Base-by-base conservation (phyloP, 2,797 vertebrate species). In the Phrynocephalus vlangalii region DNA sequence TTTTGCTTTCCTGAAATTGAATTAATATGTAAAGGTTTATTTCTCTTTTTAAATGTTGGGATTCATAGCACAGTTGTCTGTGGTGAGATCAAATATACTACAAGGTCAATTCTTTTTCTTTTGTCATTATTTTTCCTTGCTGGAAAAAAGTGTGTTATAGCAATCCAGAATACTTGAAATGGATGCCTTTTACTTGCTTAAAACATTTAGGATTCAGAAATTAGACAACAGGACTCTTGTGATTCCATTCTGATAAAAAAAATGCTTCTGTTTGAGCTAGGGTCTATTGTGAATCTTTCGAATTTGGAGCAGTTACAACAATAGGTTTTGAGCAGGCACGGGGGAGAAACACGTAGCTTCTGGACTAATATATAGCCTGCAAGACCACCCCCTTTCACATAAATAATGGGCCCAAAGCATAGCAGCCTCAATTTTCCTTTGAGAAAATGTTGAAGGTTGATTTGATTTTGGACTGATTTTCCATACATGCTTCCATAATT, bases 1-100 rank as follows among this genome's bases (percentile, higher is more conserved):
- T 16, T 91, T 92, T 90, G 91, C 72, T 88, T 86, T 86, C 79
- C 90, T 93, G 91, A 89, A 93, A 89, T 93, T 93, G 87, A 91
- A 94, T 94, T 94, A 94, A 94, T 83, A 79, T 71, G 30, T 60
- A 83, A 79, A 79, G 66, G 44, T 26, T 22, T 67, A 8, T 83
- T 26, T 70, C 22, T 20, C 24, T 48, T 44, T 38, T 79, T 48
- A 63, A 24, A 3, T 72, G 76, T 13, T 50, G 78, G 8, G 75
- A 88, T 72, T 71, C 48, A 38, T 9, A 83, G 9, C 30, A 83
- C 26, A 63, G 50, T 44, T 87, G 26, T 26, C 50, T 63, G 18
- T 8, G 26, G 16, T 18, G 68, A 48, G 68, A 44, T 75, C 28
- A n/a, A 22, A 84, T 50, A 66, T 6, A 30, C 1, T 71, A 38